Evolutionary conservation across 2,797 vertebrate genomes (phyloP).

Genomic region (Catharus ustulatus): DNA sequence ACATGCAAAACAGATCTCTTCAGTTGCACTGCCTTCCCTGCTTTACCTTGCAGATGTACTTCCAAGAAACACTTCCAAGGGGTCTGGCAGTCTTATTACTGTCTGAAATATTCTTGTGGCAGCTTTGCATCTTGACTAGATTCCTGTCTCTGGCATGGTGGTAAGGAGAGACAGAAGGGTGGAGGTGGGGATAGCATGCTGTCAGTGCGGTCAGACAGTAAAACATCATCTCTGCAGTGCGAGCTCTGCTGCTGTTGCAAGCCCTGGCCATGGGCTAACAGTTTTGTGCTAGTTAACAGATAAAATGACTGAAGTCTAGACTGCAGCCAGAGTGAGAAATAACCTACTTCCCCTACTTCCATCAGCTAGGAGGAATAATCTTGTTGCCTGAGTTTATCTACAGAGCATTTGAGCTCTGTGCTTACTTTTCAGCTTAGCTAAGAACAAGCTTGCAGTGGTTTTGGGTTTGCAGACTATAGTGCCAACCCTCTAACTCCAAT

Average conservation of each 20-base stretch:
- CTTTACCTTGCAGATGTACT: not conserved
- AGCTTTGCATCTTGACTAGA: not conserved
- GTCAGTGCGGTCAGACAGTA: not conserved
- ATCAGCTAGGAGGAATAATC: not conserved
- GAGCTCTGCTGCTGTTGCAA: not conserved
- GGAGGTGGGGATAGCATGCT: not conserved
- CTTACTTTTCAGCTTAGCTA: not conserved
- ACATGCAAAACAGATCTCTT: not conserved
- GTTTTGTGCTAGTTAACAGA: not conserved
- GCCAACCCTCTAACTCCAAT: not conserved
- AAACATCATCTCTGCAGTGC: not conserved
- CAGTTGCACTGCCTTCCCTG: not conserved
- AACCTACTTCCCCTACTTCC: not conserved
- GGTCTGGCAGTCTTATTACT: not conserved
- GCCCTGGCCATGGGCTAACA: not conserved
- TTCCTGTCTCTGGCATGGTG: not conserved
- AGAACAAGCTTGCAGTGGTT: not conserved
- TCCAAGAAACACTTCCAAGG: not conserved
- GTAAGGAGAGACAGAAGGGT: not conserved
- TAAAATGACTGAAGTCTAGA: not conserved
- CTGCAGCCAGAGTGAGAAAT: not conserved
- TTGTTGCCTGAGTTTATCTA: not conserved
- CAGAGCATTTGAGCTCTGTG: not conserved
- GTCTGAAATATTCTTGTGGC: not conserved
- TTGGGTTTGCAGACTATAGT: not conserved